Base-by-base conservation (phyloP, 2,113 vertebrate species). In the Neomonachus schauinslandi region DNA sequence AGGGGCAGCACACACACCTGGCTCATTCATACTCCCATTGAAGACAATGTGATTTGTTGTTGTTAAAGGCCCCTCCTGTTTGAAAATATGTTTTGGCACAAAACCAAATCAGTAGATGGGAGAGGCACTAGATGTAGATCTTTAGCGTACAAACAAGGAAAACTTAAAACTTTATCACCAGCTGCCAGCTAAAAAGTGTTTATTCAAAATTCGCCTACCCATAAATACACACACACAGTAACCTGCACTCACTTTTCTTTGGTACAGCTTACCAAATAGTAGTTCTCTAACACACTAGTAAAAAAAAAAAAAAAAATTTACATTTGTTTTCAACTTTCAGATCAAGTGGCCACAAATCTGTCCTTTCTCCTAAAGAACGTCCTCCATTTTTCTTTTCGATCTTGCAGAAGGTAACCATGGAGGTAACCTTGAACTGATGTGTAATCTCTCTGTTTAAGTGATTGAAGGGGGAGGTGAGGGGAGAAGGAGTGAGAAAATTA, bases 71-170 rank as follows among this genome's bases (percentile, higher is more conserved):
- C 94, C 42, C 31, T 95, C 83, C 42, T 21, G 59, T 79, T 84
- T 72, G 74, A 94, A 93, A 97, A 92, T n/a, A n/a, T 31, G 39
- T 80, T 93, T 63, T 26, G 10, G 86, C 61, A 93, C 36, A 57
- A 89, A 51, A 53, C 21, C 59, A 89, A 53, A 51, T 46, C 22
- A 39, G 19, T 26, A 79, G 33, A 59, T 19, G 9, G n/a, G 9
- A 92, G 80, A 71, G 33, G 13, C 26, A 7, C n/a, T 22, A 55
- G 65, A 2, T 33, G 53, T 5, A 49, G 9, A 59, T 69, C 39
- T 81, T 63, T 22, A 95, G 57, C n/a, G 84, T 1, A 91, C 6
- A 61, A 86, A 84, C 72, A 61, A 71, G 82, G 79, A 95, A 72
- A 91, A 46, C 55, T 12, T 72, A 89, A 79, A 94, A n/a, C 42